Evolutionary conservation across 1,140 invertebrate species (phyloP).

Genomic region (Agrilus planipennis): DNA sequence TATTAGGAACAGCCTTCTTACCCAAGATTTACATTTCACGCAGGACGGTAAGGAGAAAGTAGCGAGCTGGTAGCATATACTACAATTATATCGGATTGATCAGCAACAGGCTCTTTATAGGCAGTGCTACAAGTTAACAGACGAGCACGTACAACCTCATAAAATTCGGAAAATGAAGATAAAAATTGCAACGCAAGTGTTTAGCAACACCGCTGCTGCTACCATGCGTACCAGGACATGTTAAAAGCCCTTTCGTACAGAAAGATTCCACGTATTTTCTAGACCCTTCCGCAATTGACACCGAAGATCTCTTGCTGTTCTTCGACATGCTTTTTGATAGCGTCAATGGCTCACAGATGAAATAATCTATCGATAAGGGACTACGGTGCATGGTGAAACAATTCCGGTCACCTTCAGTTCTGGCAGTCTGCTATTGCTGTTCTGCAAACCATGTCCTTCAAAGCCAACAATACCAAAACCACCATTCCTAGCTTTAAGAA

Average conservation of each 20-base stretch:
- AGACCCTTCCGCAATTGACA: constrained; percentile 2
- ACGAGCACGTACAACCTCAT: constrained; percentile 7
- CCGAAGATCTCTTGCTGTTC: constrained; percentile 12
- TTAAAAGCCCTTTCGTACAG: too few relatives aligned
- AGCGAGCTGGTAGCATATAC: constrained; percentile 14
- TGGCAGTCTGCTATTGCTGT: too few relatives aligned
- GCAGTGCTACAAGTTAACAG: constrained; percentile 10
- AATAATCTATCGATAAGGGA: too few relatives aligned
- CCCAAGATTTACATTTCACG: constrained; percentile 16
- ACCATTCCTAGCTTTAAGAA: too few relatives aligned
- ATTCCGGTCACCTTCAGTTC: too few relatives aligned
- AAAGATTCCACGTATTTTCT: too few relatives aligned
- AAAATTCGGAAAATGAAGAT: constrained; percentile 10
- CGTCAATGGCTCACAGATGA: too few relatives aligned
- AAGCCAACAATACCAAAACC: too few relatives aligned
- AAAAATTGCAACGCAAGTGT: constrained; percentile 1
- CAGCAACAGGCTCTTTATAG: constrained; percentile 2
- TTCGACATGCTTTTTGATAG: constrained; percentile 10
- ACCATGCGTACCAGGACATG: too few relatives aligned
- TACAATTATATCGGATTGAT: constrained; percentile 7
- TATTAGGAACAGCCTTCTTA: constrained; percentile 22
- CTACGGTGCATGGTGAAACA: too few relatives aligned
- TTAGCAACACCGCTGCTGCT: constrained; percentile 4
- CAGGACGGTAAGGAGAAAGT: constrained; percentile 5
- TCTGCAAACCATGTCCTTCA: too few relatives aligned